These are phyloP conservation scores for Rhinella marina DNA, from an alignment of 2,797 vertebrate species.

Conservation along the genomic window DNA sequence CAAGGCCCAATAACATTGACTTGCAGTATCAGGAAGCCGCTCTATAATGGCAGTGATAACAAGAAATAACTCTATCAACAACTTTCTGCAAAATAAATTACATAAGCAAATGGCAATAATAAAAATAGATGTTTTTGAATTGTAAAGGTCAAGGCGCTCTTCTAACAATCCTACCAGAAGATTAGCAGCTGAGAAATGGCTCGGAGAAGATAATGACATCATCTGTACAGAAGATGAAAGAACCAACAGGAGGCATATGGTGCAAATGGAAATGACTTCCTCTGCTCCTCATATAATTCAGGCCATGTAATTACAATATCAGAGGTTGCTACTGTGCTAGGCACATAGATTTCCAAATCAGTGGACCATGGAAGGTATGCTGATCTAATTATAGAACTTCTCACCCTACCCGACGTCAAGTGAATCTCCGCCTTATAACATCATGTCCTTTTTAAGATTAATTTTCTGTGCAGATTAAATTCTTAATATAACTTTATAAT, in stretches of 20 bases:
- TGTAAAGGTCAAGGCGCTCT: conserved; percentile 20
- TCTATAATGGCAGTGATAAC: conserved; percentile 17
- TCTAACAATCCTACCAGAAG: background rate
- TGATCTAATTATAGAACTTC: background rate
- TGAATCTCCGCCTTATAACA: background rate
- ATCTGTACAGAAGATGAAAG: conserved; percentile 30
- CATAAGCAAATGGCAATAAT: conserved; percentile 10
- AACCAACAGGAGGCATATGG: conserved; percentile 19
- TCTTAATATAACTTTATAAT: background rate
- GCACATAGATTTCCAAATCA: background rate
- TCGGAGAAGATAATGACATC: conserved; percentile 12
- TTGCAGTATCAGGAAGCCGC: background rate
- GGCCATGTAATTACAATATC: background rate
- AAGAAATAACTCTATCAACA: background rate
- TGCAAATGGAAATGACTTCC: conserved; percentile 19
- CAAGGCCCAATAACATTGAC: background rate
- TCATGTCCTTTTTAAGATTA: background rate
- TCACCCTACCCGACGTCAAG: background rate
- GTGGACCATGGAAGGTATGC: background rate
- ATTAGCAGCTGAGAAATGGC: conserved; percentile 22
- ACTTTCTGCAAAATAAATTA: conserved; percentile 22
- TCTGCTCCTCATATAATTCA: background rate
- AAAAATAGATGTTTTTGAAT: conserved; percentile 36
- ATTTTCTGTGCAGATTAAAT: background rate
- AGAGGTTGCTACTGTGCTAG: background rate